Base-by-base conservation (phyloP, 2,888 invertebrate genomes). In the Tetranychus piercei region DNA sequence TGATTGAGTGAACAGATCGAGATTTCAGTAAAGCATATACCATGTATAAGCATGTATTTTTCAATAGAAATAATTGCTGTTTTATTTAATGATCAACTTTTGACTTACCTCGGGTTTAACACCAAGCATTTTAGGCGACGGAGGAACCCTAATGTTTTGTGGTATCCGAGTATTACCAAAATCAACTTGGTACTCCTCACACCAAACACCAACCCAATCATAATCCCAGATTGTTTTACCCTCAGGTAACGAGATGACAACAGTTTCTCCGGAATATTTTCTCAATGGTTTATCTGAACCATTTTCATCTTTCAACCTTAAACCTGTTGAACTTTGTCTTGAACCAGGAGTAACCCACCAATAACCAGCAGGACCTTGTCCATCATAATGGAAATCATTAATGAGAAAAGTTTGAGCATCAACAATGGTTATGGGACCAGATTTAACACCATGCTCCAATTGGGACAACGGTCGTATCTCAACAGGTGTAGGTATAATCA, bases 371-470 rank as follows among this genome's bases (percentile, higher is more conserved):
- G 92, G 92, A 0, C 92, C 71, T 34, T 44, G 71, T 45, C 93
- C 93, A 80, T 94, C 93, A 81, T 93, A 94, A 81, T 92, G 92
- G 79, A 94, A 84, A 84, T 93, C 92, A 8, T 93, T 92, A 78
- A 94, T 92, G 83, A 90, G 90, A 83, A 94, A 89, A 0, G 94
- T 93, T 83, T 91, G 91, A 65, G 92, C 91, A 82, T 94, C 93
- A 75, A 94, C 83, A 18, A 94, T 90, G 81, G 90, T 92, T 80
- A 94, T 90, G 84, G 92, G 92, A 79, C 92, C 93, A 5, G 93
- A 93, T 7, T 92, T 87, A 0, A 94, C 86, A 3, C 91, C 92
- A 82, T 94, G 93, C 0, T 92, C 92, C 73, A 92, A 84, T 67
- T 92, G 86, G 80, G 90, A 89, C 83, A 94, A 90, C 82, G 92